Conservation (phyloP, 2,797 vertebrate species). For the Manis pentadactyla region DNA sequence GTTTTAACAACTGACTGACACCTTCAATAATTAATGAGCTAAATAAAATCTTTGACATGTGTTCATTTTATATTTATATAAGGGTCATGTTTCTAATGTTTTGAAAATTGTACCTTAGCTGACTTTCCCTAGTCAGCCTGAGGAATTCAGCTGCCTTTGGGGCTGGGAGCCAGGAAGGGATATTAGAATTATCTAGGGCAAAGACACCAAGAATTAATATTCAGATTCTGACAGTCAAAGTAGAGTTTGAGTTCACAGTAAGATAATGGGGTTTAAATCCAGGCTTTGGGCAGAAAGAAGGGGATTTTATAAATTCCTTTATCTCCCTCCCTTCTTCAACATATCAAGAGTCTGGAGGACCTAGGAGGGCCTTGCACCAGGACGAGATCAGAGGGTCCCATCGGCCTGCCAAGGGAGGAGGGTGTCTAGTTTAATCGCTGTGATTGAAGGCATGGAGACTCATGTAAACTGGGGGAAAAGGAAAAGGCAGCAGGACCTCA, state of each 20-base stretch:
- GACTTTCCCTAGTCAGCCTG: conserved; percentile 3
- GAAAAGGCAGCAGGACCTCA: neutral
- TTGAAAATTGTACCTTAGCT: conserved; percentile 20
- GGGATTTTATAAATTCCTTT: conserved; percentile 53
- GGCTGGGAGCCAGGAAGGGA: neutral
- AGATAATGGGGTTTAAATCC: conserved; percentile 32
- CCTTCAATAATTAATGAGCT: conserved; percentile 61
- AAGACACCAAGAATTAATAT: conserved; percentile 41
- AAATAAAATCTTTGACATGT: conserved; percentile 54
- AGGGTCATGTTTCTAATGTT: neutral
- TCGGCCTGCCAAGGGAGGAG: neutral
- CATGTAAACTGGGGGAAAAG: neutral
- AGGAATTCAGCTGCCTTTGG: neutral
- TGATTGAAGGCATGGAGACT: neutral
- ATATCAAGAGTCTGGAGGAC: neutral
- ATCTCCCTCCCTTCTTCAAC: neutral
- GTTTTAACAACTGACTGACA: conserved; percentile 35
- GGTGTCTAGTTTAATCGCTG: neutral
- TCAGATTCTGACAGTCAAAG: conserved; percentile 44
- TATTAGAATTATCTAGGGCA: conserved; percentile 30
- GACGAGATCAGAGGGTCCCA: neutral
- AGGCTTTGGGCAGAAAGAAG: neutral
- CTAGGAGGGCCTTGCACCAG: neutral
- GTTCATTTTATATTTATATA: conserved; percentile 38
- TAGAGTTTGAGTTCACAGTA: conserved; percentile 19